Evolutionary conservation across 64 coral and sea anemone genomes (phyloP).

Genomic region (Stichodactyla helianthus): DNA sequence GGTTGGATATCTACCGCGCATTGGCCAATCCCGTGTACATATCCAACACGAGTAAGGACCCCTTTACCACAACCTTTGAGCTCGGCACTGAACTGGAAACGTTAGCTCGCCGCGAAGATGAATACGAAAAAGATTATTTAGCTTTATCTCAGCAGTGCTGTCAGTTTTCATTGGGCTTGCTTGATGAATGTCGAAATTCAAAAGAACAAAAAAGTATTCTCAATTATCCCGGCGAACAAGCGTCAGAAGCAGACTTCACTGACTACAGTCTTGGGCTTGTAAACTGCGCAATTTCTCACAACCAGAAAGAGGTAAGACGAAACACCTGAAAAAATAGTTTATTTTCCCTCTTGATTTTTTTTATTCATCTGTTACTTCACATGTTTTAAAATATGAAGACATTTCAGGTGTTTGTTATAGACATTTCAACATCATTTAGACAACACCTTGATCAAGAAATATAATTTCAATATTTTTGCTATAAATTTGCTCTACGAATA

Average conservation of each 20-base stretch:
- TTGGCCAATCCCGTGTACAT: constrained; percentile 93
- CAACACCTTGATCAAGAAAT: background rate
- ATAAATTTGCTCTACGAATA: background rate
- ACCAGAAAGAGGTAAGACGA: constrained; percentile 92
- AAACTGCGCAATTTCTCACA: constrained; percentile 79
- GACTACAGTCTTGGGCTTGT: constrained; percentile 73
- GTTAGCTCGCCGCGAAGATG: constrained; percentile 78
- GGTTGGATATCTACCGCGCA: constrained; percentile 78
- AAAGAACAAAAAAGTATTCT: constrained; percentile 80
- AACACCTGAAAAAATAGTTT: background rate
- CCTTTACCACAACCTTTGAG: constrained; percentile 81
- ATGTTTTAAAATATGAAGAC: background rate
- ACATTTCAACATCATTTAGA: background rate
- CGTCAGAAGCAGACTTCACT: constrained; percentile 38
- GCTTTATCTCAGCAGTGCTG: constrained; percentile 69
- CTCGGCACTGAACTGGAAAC: constrained; percentile 72
- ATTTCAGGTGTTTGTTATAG: background rate
- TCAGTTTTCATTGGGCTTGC: constrained; percentile 71
- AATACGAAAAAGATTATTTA: constrained; percentile 91
- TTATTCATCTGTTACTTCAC: background rate
- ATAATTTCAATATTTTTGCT: background rate
- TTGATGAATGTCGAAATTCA: constrained; percentile 85
- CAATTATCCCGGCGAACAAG: constrained; percentile 70
- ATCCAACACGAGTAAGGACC: constrained; percentile 67
- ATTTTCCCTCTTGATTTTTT: background rate